A percentile compares a stretch with the other conserved stretches of the same genome.
Evolutionary conservation across 2,113 vertebrate species (phyloP).

Genomic region (Lagenorhynchus albirostris): DNA sequence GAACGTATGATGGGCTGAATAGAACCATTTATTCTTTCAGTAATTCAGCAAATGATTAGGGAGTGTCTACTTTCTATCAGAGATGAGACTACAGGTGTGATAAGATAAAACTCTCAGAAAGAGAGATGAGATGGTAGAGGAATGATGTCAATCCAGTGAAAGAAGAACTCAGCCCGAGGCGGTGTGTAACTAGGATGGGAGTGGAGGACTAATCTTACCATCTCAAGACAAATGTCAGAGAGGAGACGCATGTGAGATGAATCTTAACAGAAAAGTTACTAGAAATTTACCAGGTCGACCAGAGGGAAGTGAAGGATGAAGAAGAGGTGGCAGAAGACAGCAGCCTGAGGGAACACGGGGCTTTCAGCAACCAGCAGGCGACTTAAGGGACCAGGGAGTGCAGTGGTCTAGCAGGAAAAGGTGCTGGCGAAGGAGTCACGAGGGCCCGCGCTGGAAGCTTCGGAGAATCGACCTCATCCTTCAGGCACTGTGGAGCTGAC

Average conservation of each 20-base stretch:
- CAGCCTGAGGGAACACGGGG: not conserved
- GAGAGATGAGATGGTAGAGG: not conserved
- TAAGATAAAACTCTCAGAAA: not conserved
- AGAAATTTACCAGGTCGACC: not conserved
- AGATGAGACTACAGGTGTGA: not conserved
- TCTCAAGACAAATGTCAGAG: not conserved
- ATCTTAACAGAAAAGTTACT: not conserved
- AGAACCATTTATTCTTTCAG: not conserved
- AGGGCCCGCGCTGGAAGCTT: not conserved
- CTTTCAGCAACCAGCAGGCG: not conserved
- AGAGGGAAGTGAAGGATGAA: not conserved
- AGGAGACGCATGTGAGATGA: not conserved
- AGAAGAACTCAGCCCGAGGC: not conserved
- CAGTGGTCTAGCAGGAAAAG: not conserved
- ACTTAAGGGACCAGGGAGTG: rapidly evolving
- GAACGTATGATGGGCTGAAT: not conserved
- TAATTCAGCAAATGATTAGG: not conserved
- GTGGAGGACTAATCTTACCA: not conserved
- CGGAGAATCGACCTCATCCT: not conserved
- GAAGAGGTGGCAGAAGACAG: rapidly evolving
- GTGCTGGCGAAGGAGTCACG: rapidly evolving
- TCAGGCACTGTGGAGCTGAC: not conserved
- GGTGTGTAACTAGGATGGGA: not conserved
- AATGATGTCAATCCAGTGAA: not conserved
- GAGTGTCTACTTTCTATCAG: not conserved